phyloP scores from a whole-genome alignment of 2,113 vertebrate species.

The Melanocharis versteri region DNA sequence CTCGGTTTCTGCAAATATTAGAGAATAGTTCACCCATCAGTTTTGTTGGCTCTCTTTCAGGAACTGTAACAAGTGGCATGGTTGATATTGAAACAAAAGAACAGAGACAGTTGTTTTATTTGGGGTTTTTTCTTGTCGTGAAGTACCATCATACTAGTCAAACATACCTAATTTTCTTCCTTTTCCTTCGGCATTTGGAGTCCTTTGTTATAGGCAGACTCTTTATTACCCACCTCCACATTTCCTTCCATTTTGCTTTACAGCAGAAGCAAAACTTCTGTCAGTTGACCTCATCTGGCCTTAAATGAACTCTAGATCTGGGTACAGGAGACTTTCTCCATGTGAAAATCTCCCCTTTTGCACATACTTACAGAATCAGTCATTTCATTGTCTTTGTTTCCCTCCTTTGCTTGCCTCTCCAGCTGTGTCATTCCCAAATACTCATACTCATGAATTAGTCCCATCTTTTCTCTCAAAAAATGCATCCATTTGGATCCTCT shows the following conservation, averaged over 20 bases:
- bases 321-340: background rate
- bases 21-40: background rate
- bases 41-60: background rate
- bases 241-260: background rate
- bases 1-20: background rate
- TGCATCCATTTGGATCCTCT: background rate
- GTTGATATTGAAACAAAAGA: background rate
- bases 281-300: background rate
- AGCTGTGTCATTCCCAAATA: background rate
- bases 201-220: background rate
- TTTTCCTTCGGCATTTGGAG: background rate
- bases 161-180: background rate
- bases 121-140: background rate
- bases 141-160: background rate
- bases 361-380: background rate
- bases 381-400: background rate
- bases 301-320: background rate
- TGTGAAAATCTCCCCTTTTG: background rate
- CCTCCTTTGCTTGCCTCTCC: background rate
- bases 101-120: background rate
- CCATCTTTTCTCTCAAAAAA: background rate
- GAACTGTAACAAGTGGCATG: background rate
- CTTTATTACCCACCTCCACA: background rate
- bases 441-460: background rate
- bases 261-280: background rate